Conservation (phyloP, 1,140 invertebrate genomes). For the Drosophila saltans region DNA sequence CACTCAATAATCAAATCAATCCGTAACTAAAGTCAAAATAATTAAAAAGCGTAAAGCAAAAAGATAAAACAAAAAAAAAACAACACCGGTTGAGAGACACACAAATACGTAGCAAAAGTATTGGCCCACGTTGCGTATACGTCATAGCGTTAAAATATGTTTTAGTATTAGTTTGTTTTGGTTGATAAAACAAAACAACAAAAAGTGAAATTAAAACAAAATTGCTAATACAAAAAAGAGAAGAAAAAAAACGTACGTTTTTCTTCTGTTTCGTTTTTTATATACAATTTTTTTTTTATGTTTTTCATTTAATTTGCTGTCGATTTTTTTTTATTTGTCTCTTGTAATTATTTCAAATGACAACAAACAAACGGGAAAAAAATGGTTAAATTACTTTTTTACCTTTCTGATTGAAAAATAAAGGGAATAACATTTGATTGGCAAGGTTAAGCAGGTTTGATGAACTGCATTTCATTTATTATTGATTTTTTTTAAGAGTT, state of each 20-base stretch:
- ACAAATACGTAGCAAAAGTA: not conserved
- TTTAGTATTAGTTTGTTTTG: slow-evolving; percentile 10
- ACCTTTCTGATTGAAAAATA: not conserved
- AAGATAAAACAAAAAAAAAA: not conserved
- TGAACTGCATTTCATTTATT: not conserved
- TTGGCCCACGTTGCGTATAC: slow-evolving; percentile 2
- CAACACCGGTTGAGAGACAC: not conserved
- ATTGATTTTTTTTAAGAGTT: slow-evolving; percentile 2
- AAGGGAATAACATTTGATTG: slow-evolving; percentile 3
- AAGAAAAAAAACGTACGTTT: not conserved
- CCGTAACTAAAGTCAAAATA: not conserved
- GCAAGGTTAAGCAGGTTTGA: not conserved
- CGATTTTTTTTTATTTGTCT: slow-evolving; percentile 7
- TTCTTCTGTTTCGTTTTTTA: not conserved
- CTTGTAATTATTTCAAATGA: slow-evolving; percentile 6
- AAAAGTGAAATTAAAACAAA: not conserved
- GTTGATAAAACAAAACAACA: not conserved
- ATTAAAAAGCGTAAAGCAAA: slow-evolving; percentile 5
- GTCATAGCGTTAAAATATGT: slow-evolving; percentile 4
- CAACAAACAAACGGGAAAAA: not conserved
- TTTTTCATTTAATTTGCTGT: slow-evolving; percentile 4
- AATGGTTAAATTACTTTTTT: not conserved
- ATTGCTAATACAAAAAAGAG: not conserved
- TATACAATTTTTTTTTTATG: not conserved
- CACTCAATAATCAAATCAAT: not conserved